phyloP scores from a whole-genome alignment of 1,140 invertebrate genomes.

The Drosophila micromelanica region DNA sequence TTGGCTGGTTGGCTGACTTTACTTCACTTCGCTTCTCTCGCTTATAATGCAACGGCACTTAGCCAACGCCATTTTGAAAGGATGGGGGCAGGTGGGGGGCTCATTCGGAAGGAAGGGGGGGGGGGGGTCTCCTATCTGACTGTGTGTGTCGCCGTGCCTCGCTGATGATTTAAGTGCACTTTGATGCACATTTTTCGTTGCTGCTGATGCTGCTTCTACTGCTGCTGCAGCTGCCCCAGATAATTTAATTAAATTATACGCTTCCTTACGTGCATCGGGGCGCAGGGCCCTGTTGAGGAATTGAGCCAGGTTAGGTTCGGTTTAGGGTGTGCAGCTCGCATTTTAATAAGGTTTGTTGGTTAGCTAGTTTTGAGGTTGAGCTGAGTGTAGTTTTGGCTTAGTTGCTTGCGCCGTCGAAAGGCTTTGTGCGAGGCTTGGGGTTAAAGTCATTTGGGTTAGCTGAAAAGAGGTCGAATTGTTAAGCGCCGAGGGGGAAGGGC shows the following conservation, averaged over 20 bases:
- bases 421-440: slow-evolving; percentile 61
- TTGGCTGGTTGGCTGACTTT: slow-evolving; percentile 51
- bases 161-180: slow-evolving; percentile 82
- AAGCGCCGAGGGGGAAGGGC: not conserved
- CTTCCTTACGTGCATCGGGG: slow-evolving; percentile 71
- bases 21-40: slow-evolving; percentile 46
- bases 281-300: slow-evolving; percentile 3
- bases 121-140: slow-evolving; percentile 39
- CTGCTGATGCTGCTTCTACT: slow-evolving; percentile 45
- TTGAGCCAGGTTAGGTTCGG: slow-evolving; percentile 46
- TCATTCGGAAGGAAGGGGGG: slow-evolving; percentile 3
- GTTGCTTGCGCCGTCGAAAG: slow-evolving; percentile 58
- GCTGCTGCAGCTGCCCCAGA: slow-evolving; percentile 71
- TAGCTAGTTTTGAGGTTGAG: slow-evolving; percentile 80
- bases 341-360: slow-evolving; percentile 81
- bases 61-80: slow-evolving; percentile 72
- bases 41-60: slow-evolving; percentile 72
- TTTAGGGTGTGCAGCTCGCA: slow-evolving; percentile 57
- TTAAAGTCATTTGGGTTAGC: slow-evolving; percentile 66
- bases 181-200: slow-evolving; percentile 81
- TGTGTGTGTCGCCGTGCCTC: slow-evolving; percentile 78
- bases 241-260: slow-evolving; percentile 83
- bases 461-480: slow-evolving; percentile 14
- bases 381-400: slow-evolving; percentile 79
- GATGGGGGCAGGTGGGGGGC: slow-evolving; percentile 6